Evolutionary conservation across 2,888 invertebrate species (phyloP).

Genomic region (Girardia tigrina): DNA sequence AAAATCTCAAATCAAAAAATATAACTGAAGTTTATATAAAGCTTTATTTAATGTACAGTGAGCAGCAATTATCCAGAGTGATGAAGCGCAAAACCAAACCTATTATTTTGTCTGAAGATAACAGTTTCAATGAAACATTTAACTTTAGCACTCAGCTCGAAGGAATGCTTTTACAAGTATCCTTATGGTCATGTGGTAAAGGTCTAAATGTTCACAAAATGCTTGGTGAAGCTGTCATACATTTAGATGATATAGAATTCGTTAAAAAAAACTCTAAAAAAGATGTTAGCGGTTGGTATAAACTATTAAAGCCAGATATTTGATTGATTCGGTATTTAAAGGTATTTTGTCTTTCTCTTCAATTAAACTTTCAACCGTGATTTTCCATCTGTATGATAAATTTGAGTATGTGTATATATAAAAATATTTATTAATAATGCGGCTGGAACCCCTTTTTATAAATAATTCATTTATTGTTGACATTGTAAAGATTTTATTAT

Average conservation of each 20-base stretch:
- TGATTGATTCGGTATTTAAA: background rate
- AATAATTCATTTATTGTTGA: background rate
- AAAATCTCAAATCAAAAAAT: conserved; percentile 23
- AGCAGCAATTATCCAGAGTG: conserved; percentile 32
- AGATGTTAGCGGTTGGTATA: conserved; percentile 34
- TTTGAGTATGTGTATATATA: background rate
- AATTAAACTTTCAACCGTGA: background rate
- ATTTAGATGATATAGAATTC: conserved; percentile 31
- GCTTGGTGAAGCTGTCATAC: conserved; percentile 34
- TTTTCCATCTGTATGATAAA: background rate
- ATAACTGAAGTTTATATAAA: conserved; percentile 33
- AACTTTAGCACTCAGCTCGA: conserved; percentile 32
- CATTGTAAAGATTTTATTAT: conserved; percentile 4
- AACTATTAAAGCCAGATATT: conserved; percentile 33
- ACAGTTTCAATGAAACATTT: conserved; percentile 31
- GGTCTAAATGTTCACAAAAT: conserved; percentile 34
- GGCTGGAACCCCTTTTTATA: conserved; percentile 19
- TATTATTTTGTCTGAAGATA: background rate
- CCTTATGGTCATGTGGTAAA: conserved; percentile 34
- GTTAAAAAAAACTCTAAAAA: conserved; percentile 33
- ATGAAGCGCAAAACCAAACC: conserved; percentile 34
- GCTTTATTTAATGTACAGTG: conserved; percentile 35
- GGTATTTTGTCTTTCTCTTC: conserved; percentile 3
- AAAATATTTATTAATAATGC: background rate
- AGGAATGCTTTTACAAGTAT: conserved; percentile 30